Evolutionary conservation across 2,888 invertebrate genomes (phyloP).

Genomic region (Cactoblastis cactorum): DNA sequence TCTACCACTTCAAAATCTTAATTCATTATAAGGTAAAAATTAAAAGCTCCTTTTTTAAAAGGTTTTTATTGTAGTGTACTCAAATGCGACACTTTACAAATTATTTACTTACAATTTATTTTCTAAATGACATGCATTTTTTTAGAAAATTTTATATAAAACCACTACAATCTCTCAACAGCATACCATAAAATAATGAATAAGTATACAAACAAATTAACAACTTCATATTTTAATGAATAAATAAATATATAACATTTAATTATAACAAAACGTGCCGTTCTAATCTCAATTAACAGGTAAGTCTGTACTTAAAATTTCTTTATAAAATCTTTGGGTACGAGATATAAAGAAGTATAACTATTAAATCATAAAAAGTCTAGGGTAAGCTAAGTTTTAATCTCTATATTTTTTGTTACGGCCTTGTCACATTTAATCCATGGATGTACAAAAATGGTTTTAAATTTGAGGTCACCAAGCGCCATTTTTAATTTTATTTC

Average conservation of each 20-base stretch:
- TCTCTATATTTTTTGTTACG: too few species aligned
- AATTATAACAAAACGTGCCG: slow-evolving; percentile 2
- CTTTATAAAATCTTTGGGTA: background rate
- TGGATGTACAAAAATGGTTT: too few species aligned
- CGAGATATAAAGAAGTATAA: background rate
- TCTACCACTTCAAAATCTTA: too few species aligned
- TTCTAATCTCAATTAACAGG: background rate
- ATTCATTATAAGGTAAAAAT: background rate
- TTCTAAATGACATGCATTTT: background rate
- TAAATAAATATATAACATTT: slow-evolving; percentile 18
- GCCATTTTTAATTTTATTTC: too few species aligned
- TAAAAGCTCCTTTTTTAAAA: background rate
- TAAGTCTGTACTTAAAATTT: background rate
- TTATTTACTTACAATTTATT: slow-evolving; percentile 16
- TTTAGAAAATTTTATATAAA: background rate
- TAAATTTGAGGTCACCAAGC: too few species aligned
- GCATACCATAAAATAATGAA: background rate
- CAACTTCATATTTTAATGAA: slow-evolving; percentile 4
- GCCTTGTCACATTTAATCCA: too few species aligned
- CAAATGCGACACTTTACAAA: slow-evolving; percentile 32
- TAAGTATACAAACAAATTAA: slow-evolving; percentile 24
- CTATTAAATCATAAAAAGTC: background rate
- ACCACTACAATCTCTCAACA: background rate
- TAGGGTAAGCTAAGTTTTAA: too few species aligned
- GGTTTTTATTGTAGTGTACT: background rate